phyloP scores from a whole-genome alignment of 2,113 vertebrate species.

The Chaetops frenatus region DNA sequence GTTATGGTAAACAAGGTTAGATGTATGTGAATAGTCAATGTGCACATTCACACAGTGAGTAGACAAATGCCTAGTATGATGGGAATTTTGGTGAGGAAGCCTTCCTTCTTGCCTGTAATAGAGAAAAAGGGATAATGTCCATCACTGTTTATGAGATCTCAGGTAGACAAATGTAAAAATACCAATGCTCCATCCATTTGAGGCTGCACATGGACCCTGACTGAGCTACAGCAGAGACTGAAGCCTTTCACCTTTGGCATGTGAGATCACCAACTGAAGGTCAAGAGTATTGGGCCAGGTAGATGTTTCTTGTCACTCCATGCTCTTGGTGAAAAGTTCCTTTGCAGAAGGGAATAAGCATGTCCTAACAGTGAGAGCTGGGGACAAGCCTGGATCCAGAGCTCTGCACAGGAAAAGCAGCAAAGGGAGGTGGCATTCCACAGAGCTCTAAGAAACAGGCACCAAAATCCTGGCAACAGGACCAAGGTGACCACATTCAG shows the following conservation, averaged over 20 bases:
- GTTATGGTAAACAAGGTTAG: not conserved
- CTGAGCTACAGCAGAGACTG: not conserved
- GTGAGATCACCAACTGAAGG: not conserved
- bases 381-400: not conserved
- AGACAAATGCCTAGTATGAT: not conserved
- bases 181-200: not conserved
- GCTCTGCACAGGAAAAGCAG: not conserved
- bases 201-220: not conserved
- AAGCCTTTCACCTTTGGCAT: not conserved
- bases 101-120: not conserved
- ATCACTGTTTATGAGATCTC: not conserved
- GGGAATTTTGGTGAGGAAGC: not conserved
- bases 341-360: not conserved
- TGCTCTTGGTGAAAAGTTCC: not conserved
- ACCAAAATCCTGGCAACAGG: not conserved
- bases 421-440: not conserved
- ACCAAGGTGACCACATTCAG: not conserved
- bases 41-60: not conserved
- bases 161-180: not conserved
- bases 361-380: not conserved
- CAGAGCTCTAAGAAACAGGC: not conserved
- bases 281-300: not conserved
- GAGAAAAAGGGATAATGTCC: not conserved
- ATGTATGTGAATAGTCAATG: not conserved
- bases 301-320: not conserved